Evolutionary conservation across 2,797 vertebrate species (phyloP).

Genomic region (Xyrichtys novacula): DNA sequence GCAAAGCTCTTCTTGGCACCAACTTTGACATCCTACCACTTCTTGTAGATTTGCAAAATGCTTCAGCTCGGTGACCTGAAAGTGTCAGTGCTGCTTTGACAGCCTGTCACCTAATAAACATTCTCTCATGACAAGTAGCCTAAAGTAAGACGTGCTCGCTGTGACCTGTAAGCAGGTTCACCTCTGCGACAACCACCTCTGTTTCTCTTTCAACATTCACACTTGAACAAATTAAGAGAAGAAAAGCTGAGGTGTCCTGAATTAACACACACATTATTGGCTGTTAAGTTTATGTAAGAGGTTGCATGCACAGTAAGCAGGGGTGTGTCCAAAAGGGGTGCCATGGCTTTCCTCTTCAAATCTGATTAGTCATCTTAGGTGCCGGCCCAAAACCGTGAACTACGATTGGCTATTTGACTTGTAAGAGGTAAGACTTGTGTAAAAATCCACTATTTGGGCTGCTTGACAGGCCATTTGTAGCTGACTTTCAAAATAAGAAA

Average conservation of each 20-base stretch:
- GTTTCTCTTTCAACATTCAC: background rate
- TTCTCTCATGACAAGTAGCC: constrained; percentile 54
- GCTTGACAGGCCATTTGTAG: no score
- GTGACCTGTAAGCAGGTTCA: constrained; percentile 27
- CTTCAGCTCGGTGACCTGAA: constrained; percentile 46
- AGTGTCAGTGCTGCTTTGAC: constrained; percentile 27
- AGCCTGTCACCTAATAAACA: constrained; percentile 55
- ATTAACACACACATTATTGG: no score
- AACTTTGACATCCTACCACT: constrained; percentile 50
- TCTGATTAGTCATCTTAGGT: no score
- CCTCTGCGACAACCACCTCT: constrained; percentile 6
- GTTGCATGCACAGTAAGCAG: no score
- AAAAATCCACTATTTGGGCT: no score
- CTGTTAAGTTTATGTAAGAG: background rate
- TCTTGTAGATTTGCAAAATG: constrained; percentile 50
- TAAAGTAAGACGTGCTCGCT: constrained; percentile 29
- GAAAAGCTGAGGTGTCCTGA: background rate
- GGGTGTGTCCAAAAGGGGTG: no score
- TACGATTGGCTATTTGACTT: no score
- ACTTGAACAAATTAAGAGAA: constrained; percentile 1
- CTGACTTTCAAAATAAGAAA: no score
- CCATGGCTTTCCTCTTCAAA: no score
- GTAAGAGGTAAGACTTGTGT: no score
- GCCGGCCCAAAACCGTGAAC: no score
- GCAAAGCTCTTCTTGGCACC: constrained; percentile 38